These are phyloP conservation scores for Pelodiscus sinensis DNA, from an alignment of 2,113 vertebrate genomes.

Conservation along the genomic window DNA sequence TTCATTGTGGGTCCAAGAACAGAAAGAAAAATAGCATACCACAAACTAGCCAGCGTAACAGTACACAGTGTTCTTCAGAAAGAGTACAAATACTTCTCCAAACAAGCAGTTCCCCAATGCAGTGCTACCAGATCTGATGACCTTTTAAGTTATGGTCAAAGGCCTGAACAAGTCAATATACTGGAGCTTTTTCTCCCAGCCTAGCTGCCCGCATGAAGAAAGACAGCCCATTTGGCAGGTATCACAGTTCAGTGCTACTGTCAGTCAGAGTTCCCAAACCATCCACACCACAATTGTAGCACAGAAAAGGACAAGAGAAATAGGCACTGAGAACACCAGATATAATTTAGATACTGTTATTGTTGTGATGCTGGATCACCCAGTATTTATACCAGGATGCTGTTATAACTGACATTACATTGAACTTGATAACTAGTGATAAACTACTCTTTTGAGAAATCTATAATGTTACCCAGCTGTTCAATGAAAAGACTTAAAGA, in stretches of 20 bases:
- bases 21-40: background rate
- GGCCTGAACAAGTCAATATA: background rate
- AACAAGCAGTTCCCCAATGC: background rate
- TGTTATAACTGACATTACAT: background rate
- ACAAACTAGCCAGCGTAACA: background rate
- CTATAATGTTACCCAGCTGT: rapidly evolving
- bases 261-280: background rate
- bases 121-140: background rate
- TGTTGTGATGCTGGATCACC: background rate
- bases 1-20: background rate
- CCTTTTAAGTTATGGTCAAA: rapidly evolving
- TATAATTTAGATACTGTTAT: background rate
- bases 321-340: background rate
- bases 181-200: background rate
- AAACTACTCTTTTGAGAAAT: background rate
- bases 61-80: background rate
- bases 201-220: rapidly evolving
- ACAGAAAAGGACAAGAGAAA: background rate
- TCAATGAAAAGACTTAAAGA: background rate
- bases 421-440: background rate
- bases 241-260: background rate
- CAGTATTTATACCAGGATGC: background rate
- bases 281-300: background rate
- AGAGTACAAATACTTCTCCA: rapidly evolving
- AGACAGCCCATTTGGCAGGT: background rate